phyloP scores from a whole-genome alignment of 2,888 invertebrate genomes.

The Xylocampa areola region DNA sequence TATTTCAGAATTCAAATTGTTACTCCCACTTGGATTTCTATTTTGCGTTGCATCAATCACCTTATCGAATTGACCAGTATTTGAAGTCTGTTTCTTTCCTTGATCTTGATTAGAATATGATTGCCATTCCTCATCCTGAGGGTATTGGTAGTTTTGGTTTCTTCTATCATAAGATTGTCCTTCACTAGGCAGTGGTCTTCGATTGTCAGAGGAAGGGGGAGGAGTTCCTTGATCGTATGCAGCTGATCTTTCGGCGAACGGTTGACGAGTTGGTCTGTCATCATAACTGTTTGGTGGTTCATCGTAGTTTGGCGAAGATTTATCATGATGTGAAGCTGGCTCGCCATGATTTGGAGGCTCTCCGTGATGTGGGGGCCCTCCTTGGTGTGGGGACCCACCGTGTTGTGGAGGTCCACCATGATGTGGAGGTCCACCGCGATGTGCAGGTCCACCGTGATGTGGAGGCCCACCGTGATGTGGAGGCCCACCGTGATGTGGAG shows the following conservation, averaged over 20 bases:
- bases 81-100: background rate
- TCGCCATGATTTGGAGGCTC: constrained; percentile 27
- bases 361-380: constrained; percentile 27
- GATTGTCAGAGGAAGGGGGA: constrained; percentile 5
- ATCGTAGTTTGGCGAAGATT: constrained; percentile 12
- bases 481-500: constrained; percentile 16
- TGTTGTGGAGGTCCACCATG: constrained; percentile 6
- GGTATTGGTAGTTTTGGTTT: constrained; percentile 13
- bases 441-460: constrained; percentile 21
- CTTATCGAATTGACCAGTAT: constrained; percentile 10
- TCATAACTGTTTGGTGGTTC: constrained; percentile 10
- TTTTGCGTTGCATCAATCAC: constrained; percentile 3
- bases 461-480: constrained; percentile 34
- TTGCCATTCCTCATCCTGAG: constrained; percentile 7
- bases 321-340: constrained; percentile 25
- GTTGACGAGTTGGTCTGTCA: constrained; percentile 11
- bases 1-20: background rate
- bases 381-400: constrained; percentile 2
- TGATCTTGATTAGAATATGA: constrained; percentile 3
- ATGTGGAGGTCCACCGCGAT: too few relatives aligned
- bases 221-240: constrained; percentile 17
- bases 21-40: background rate
- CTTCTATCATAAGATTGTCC: constrained; percentile 4
- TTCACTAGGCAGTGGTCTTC: constrained; percentile 9
- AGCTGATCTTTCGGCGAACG: constrained; percentile 2